Evolutionary conservation across 2,113 vertebrate species (phyloP).

Genomic region (Eretmochelys imbricata): DNA sequence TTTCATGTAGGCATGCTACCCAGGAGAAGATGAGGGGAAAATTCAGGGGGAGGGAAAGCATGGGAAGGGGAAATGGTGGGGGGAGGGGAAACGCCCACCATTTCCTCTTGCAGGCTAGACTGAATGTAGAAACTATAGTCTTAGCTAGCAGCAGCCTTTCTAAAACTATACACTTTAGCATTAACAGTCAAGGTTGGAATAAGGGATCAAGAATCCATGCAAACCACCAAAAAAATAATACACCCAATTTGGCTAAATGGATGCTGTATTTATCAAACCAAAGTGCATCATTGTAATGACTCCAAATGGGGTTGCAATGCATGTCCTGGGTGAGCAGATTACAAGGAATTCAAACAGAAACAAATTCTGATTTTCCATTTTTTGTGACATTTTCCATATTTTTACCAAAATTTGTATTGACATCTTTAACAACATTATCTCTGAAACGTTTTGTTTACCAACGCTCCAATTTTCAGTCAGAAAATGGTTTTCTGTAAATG

Average conservation of each 20-base stretch:
- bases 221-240: background rate
- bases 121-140: background rate
- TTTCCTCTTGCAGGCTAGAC: background rate
- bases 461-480: background rate
- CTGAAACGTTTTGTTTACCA: background rate
- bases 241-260: background rate
- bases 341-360: background rate
- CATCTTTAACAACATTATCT: background rate
- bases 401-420: background rate
- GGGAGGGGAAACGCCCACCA: background rate
- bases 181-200: rapidly evolving
- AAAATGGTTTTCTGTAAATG: background rate
- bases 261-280: background rate
- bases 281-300: background rate
- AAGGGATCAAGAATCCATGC: background rate
- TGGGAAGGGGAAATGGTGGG: background rate
- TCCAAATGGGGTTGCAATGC: background rate
- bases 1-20: background rate
- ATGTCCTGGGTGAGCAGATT: background rate
- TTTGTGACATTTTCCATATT: background rate
- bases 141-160: background rate
- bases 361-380: conserved; percentile 1
- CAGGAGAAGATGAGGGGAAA: background rate
- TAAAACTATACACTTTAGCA: background rate
- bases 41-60: background rate